A percentile compares a stretch with the other conserved stretches of the same genome.
phyloP scores from a whole-genome alignment of 2,888 invertebrate species.

The Eupithecia inturbata region DNA sequence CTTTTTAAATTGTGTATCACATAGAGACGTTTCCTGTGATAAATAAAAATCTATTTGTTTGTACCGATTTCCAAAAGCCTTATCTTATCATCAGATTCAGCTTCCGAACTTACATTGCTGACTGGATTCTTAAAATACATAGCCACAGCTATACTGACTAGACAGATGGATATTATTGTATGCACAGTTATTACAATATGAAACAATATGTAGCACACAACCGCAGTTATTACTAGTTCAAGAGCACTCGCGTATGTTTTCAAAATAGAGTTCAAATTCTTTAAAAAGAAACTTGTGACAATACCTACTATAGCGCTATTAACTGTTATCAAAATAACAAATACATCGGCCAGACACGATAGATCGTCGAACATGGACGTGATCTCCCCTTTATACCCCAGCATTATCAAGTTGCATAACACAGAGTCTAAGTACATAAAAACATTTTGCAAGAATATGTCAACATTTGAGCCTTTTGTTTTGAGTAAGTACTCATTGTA shows the following conservation, averaged over 20 bases:
- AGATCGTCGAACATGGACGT: slow-evolving; percentile 85
- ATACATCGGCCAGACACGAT: slow-evolving; percentile 84
- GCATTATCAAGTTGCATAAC: slow-evolving; percentile 91
- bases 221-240: slow-evolving; percentile 94
- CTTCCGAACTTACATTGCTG: slow-evolving; percentile 68
- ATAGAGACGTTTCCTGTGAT: neutral
- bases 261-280: slow-evolving; percentile 96
- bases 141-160: slow-evolving; percentile 92
- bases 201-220: slow-evolving; percentile 93
- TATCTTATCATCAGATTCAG: slow-evolving; percentile 56
- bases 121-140: slow-evolving; percentile 97
- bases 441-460: slow-evolving; percentile 96
- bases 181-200: slow-evolving; percentile 92
- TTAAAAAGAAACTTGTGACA: slow-evolving; percentile 96
- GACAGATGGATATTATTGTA: slow-evolving; percentile 91
- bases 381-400: slow-evolving; percentile 87
- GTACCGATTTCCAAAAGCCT: slow-evolving; percentile 64
- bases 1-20: slow-evolving; percentile 16
- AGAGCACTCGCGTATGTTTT: slow-evolving; percentile 98
- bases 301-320: slow-evolving; percentile 97
- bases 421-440: slow-evolving; percentile 98
- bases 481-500: slow-evolving; percentile 98
- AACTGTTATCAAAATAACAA: slow-evolving; percentile 91
- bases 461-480: slow-evolving; percentile 91
- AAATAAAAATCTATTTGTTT: slow-evolving; percentile 28